Evolutionary conservation across 2,113 vertebrate species (phyloP), one percentile per base, ranked within the genome.

Genomic region (Heteronetta atricapilla): DNA sequence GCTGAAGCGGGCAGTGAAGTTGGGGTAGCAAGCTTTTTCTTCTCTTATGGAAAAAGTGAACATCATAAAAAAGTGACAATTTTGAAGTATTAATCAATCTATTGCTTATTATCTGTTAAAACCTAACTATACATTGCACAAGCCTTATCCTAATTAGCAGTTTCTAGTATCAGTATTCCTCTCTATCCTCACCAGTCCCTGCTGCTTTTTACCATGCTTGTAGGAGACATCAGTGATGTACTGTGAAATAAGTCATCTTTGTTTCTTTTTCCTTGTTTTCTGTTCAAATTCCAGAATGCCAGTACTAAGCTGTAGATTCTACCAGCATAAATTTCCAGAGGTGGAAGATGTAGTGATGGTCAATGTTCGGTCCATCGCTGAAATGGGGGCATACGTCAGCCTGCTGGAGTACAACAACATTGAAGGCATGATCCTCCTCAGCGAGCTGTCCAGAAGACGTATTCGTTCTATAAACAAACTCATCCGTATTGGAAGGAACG

Each of bases 341-440:
- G 99, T 99, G 97, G 99, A 99, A 94, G 99, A 99, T 97, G 99
- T 99, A 5, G 99, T 99, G 94, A 99, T 99, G 99, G 99, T 99
- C 92, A 99, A 99, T 2, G 99, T 99, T 44, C 97, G 99, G 42
- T 99, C 99, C 97, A 99, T 99, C 92, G 99, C 99, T 2, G 99
- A 99, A 97, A 99, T 99, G 99, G 99, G 99, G 6, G 99, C 99
- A 82, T 99, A 99, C 3, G 99, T 99, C 97, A 99, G 99, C 98
- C 98, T 99, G 33, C 89, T 99, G 97, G 99, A 99, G 86, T 99
- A 99, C 97, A 99, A 99, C 98, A 99, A 99, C 96, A 99, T 99
- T 5, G 99, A 99, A 89, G 99, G 99, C 97, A 99, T 99, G 99
- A 99, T 99, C 97, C 98, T 99, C 44, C 98, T 99, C 58, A 99